Evolutionary conservation across 1,140 invertebrate species (phyloP), one percentile per base, ranked within the genome.

Genomic region (Zeugodacus cucurbitae): DNA sequence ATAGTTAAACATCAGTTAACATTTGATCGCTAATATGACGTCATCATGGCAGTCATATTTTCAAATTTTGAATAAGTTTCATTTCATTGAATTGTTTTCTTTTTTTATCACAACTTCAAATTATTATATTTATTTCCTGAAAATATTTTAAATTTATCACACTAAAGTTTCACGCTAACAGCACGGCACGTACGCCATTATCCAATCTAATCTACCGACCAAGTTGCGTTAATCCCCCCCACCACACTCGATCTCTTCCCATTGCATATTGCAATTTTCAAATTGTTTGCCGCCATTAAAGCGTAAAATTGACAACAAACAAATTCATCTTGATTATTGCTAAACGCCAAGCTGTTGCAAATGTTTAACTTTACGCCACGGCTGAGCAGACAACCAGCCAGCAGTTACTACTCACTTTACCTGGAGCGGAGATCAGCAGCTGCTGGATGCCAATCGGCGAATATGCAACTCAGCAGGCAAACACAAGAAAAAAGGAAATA

Each of bases 241-340:
- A 17, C 32, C 74, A 70, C 44, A 6, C 70, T 37, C 70, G 32
- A 44, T 48, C 32, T 7, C 32, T 41, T 37, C 74, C 3, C 48
- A 1, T 22, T 17, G 26, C 44, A 3, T 41, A 22, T 48, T 82
- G 74, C 74, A 82, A 82, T 82, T 82, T 82, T 89, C 70, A 89
- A 87, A 89, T 87, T 88, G 89, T 89, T 90, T 89, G 88, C 88
- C 86, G 70, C 87, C 89, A 90, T 90, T 90, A 90, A 89, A 90
- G 89, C 90, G 90, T 89, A 90, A 90, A 90, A 90, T 90, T 90
- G 89, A 89, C 89, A 90, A 88, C 88, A 88, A 90, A 90, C 89
- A 90, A 90, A 90, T 90, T 90, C 89, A 90, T 90, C 89, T 90
- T 90, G 89, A 90, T 90, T 90, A 90, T 88, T 89, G 87, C 88